Percentiles rank a stretch among this genome's conserved stretches.
Conservation (phyloP, 2,888 invertebrate genomes). For the Callimorpha dominula region DNA sequence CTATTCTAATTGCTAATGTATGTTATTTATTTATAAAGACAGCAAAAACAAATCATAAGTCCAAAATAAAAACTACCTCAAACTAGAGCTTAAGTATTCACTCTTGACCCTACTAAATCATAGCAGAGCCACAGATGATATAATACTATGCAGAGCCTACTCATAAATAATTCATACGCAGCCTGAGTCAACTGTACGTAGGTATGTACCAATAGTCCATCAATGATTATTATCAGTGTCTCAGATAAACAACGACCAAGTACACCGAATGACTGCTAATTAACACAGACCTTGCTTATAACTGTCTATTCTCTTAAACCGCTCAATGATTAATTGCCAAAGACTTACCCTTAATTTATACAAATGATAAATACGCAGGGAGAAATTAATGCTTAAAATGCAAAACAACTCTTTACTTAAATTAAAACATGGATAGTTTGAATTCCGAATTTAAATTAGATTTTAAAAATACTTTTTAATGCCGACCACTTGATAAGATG, state of each 20-base stretch:
- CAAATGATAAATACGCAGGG: neutral
- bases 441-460: neutral
- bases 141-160: too few species aligned
- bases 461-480: neutral
- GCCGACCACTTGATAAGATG: neutral
- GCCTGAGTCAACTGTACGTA: slow-evolving; percentile 33
- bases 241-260: slow-evolving; percentile 31
- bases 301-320: slow-evolving; percentile 22
- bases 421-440: neutral
- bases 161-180: slow-evolving; percentile 42
- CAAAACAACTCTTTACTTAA: neutral
- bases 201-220: slow-evolving; percentile 1
- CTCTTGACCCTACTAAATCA: slow-evolving; percentile 8
- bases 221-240: slow-evolving; percentile 30
- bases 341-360: neutral
- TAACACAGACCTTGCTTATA: slow-evolving; percentile 47
- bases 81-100: neutral
- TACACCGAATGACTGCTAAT: slow-evolving; percentile 47
- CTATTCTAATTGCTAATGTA: too few species aligned
- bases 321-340: neutral
- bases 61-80: too few species aligned
- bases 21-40: too few species aligned
- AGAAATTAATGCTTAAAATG: neutral
- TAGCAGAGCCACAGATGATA: too few species aligned
- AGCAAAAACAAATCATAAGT: too few species aligned